A percentile compares a stretch with the other conserved stretches of the same genome.
These are phyloP conservation scores for Esperia sulphurella DNA, from an alignment of 2,888 invertebrate genomes.

Conservation along the genomic window DNA sequence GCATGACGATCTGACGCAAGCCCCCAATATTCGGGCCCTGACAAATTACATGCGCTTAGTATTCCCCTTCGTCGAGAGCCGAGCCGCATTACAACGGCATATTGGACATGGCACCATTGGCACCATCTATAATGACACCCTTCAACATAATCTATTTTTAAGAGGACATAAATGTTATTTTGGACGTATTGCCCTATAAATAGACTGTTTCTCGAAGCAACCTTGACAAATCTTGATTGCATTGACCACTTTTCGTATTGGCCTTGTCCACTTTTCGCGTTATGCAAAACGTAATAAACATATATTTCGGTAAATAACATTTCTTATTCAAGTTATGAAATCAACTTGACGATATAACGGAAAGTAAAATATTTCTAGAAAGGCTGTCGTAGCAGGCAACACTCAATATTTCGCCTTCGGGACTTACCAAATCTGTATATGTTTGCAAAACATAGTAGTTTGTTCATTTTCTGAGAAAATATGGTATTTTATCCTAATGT, in stretches of 20 bases:
- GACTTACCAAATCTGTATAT: too few species aligned
- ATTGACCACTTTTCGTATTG: background rate
- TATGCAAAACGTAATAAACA: background rate
- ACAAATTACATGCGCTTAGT: constrained; percentile 50
- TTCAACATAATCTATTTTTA: background rate
- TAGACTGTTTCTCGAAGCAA: background rate
- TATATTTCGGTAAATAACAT: background rate
- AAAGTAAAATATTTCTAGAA: background rate
- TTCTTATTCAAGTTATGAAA: background rate
- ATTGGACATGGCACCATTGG: constrained; percentile 15
- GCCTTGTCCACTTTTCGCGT: too few species aligned
- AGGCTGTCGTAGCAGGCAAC: too few species aligned
- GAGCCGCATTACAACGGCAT: constrained; percentile 11
- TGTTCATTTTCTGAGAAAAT: too few species aligned
- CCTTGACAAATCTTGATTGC: background rate
- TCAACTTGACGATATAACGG: background rate
- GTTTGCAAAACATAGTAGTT: too few species aligned
- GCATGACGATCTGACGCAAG: constrained; percentile 32
- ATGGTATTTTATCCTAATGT: too few species aligned
- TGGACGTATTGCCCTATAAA: background rate
- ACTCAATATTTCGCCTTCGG: too few species aligned
- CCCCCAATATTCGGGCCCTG: constrained; percentile 39
- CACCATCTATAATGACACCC: constrained; percentile 2
- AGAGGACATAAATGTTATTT: background rate
- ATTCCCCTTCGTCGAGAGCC: constrained; percentile 28